These are phyloP conservation scores for Heterocephalus glaber DNA, from an alignment of 2,113 vertebrate genomes.

Conservation along the genomic window DNA sequence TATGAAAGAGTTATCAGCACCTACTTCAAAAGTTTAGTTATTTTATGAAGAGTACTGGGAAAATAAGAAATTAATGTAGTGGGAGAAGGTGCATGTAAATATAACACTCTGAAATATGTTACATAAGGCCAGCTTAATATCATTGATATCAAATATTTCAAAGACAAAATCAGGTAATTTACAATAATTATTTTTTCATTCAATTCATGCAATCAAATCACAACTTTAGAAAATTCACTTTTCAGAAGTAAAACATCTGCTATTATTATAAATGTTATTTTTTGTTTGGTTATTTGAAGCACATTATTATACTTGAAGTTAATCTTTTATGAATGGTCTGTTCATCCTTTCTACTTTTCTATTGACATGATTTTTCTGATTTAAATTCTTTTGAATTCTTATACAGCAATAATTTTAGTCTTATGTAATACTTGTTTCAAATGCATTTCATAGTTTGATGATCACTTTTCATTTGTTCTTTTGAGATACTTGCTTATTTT, in stretches of 20 bases:
- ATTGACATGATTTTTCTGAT: background rate
- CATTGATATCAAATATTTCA: background rate
- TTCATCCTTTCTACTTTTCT: background rate
- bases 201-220: background rate
- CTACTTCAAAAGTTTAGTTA: background rate
- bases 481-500: background rate
- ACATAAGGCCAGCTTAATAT: background rate
- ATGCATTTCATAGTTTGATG: background rate
- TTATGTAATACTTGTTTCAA: background rate
- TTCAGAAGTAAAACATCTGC: background rate
- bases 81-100: background rate
- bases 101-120: background rate
- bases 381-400: background rate
- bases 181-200: background rate
- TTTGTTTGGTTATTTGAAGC: background rate
- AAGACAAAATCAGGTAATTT: background rate
- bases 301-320: background rate
- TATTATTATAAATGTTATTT: background rate
- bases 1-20: background rate
- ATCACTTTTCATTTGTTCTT: background rate
- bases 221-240: background rate
- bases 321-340: background rate
- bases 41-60: background rate
- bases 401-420: background rate
- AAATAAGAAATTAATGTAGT: background rate